Evolutionary conservation across 1,140 invertebrate species (phyloP).

Genomic region (honey bee (Apis mellifera)): Amel_HAv3.1 CM009943.2:6075001-6075500

Average conservation of each 20-base stretch:
- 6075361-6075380: conserved; percentile 47
- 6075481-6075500: background rate
- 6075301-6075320: conserved; percentile 44
- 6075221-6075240: background rate
- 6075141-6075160: too few species aligned
- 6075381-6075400: conserved; percentile 42
- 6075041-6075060: too few species aligned
- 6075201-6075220: too few species aligned
- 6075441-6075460: conserved; percentile 44
- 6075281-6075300: background rate
- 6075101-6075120: too few species aligned
- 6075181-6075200: too few species aligned
- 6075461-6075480: conserved; percentile 40
- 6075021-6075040: too few species aligned
- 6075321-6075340: conserved; percentile 36
- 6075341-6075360: conserved; percentile 27
- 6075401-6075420: conserved; percentile 44
- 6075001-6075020: too few species aligned
- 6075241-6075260: background rate
- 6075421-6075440: conserved; percentile 42
- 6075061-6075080: too few species aligned
- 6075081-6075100: too few species aligned
- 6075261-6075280: background rate
- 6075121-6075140: too few species aligned
- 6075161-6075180: too few species aligned